phyloP scores from a whole-genome alignment of 2,113 vertebrate genomes.

The Loxodonta africana region DNA sequence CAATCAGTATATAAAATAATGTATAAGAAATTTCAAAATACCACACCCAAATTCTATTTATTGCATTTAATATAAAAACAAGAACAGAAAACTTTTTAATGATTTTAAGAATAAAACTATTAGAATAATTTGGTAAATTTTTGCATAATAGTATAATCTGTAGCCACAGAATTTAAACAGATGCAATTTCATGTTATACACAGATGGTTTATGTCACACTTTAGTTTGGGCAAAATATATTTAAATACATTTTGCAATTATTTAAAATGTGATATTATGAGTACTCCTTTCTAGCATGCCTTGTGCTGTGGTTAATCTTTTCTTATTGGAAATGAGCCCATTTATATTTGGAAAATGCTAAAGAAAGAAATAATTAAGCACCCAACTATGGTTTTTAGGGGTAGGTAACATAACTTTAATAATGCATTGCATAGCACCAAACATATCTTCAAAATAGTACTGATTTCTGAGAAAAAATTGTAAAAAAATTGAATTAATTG shows the following conservation, averaged over 20 bases:
- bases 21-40: constrained; percentile 54
- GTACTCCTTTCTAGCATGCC: constrained; percentile 65
- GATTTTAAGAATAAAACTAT: constrained; percentile 60
- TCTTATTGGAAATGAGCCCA: constrained; percentile 58
- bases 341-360: constrained; percentile 72
- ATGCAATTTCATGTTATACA: constrained; percentile 68
- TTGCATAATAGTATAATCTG: constrained; percentile 56
- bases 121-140: constrained; percentile 68
- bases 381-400: constrained; percentile 67
- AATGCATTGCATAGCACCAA: constrained; percentile 38
- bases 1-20: constrained; percentile 12
- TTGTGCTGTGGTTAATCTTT: constrained; percentile 71
- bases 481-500: constrained; percentile 70
- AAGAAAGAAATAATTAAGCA: constrained; percentile 74
- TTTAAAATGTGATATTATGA: constrained; percentile 76
- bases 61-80: constrained; percentile 29
- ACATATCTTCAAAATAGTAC: constrained; percentile 34
- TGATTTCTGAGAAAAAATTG: constrained; percentile 64
- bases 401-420: constrained; percentile 48
- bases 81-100: constrained; percentile 55
- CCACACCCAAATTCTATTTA: background rate
- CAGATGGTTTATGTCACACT: constrained; percentile 80
- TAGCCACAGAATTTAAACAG: constrained; percentile 63
- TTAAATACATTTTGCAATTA: constrained; percentile 75
- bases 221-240: constrained; percentile 77